A percentile compares a stretch with the other conserved stretches of the same genome.
phyloP scores from a whole-genome alignment of 2,888 invertebrate genomes.

The Metellina segmentata region DNA sequence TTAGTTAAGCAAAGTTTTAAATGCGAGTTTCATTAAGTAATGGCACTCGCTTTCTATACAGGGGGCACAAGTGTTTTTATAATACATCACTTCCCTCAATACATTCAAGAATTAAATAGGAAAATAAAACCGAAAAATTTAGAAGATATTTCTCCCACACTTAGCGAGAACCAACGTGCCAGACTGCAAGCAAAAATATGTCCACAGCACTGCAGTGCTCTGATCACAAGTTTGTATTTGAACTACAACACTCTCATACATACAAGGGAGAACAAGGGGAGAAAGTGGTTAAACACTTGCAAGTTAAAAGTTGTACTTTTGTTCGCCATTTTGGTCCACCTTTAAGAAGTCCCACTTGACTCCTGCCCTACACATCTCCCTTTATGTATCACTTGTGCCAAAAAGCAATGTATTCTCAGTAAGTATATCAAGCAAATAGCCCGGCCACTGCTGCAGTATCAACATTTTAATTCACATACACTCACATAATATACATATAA shows the following conservation, averaged over 20 bases:
- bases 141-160: slow-evolving; percentile 42
- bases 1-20: slow-evolving; percentile 33
- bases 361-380: slow-evolving; percentile 59
- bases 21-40: neutral
- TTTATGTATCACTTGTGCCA: slow-evolving; percentile 74
- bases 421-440: slow-evolving; percentile 75
- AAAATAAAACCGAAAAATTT: slow-evolving; percentile 35
- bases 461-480: slow-evolving; percentile 68
- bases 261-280: slow-evolving; percentile 39
- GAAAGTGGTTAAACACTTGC: slow-evolving; percentile 41
- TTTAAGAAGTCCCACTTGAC: slow-evolving; percentile 44
- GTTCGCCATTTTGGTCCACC: slow-evolving; percentile 77
- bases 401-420: slow-evolving; percentile 54
- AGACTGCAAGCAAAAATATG: slow-evolving; percentile 49
- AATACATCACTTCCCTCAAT: slow-evolving; percentile 52
- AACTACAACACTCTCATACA: slow-evolving; percentile 46
- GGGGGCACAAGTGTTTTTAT: slow-evolving; percentile 49
- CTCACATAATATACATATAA: slow-evolving; percentile 74
- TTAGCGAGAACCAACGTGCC: slow-evolving; percentile 47
- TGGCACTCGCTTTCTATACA: slow-evolving; percentile 50
- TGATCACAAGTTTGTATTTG: slow-evolving; percentile 41
- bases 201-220: slow-evolving; percentile 51
- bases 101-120: slow-evolving; percentile 63
- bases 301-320: slow-evolving; percentile 67
- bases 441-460: slow-evolving; percentile 69